phyloP scores from a whole-genome alignment of 2,113 vertebrate genomes.

The Chaetodon trifascialis region DNA sequence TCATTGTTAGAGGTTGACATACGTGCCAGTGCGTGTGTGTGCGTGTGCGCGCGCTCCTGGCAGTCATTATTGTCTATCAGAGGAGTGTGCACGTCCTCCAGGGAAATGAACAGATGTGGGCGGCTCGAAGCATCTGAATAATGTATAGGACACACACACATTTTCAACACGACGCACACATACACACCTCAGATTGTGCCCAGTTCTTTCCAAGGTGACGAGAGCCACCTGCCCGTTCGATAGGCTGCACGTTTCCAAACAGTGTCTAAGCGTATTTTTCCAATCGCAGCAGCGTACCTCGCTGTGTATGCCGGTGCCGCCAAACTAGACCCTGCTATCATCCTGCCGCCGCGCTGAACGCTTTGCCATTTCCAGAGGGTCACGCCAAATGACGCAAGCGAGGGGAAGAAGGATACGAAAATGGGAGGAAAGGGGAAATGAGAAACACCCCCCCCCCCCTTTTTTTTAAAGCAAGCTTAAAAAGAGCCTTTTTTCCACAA shows the following conservation, averaged over 20 bases:
- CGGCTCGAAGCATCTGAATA: slow-evolving; percentile 47
- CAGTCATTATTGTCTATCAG: slow-evolving; percentile 57
- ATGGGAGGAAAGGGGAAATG: slow-evolving; percentile 24
- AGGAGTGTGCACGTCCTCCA: slow-evolving; percentile 25
- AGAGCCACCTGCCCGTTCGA: slow-evolving; percentile 34
- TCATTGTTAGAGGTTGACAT: slow-evolving; percentile 41
- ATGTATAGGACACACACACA: slow-evolving; percentile 56
- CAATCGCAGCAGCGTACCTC: not conserved
- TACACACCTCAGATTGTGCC: slow-evolving; percentile 3
- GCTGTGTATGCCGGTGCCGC: not conserved
- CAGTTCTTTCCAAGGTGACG: slow-evolving; percentile 20
- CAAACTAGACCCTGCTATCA: not conserved
- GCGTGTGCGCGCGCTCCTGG: slow-evolving; percentile 35
- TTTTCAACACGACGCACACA: slow-evolving; percentile 5
- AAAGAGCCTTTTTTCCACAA: slow-evolving; percentile 41
- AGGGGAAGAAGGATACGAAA: slow-evolving; percentile 19
- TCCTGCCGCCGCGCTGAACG: slow-evolving; percentile 1
- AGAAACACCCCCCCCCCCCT: not conserved
- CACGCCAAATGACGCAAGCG: not conserved
- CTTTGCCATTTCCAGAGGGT: slow-evolving; percentile 23
- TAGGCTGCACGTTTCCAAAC: not conserved
- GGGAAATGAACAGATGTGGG: slow-evolving; percentile 66
- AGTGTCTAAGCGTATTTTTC: slow-evolving; percentile 17
- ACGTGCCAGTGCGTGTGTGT: slow-evolving; percentile 25
- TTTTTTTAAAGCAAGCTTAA: slow-evolving; percentile 40